Percentiles rank a stretch among this genome's conserved stretches.
Conservation (phyloP, 2,113 vertebrate genomes). For the Trichomycterus rosablanca region DNA sequence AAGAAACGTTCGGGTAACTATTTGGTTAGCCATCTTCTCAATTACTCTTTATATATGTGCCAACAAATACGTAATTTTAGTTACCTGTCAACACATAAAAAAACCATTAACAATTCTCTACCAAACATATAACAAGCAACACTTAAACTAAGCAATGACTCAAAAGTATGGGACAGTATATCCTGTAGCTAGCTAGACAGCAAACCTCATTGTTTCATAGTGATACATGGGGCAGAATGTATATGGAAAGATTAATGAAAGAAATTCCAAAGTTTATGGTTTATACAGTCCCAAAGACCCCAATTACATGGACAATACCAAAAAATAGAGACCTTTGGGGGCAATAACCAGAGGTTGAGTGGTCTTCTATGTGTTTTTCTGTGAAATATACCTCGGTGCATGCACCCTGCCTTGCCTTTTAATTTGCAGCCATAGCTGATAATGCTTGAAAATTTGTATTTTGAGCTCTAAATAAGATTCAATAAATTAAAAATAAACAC, state of each 20-base stretch:
- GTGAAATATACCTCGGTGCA: slow-evolving; percentile 1
- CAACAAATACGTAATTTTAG: too few species aligned
- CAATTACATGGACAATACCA: slow-evolving; percentile 9
- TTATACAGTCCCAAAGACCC: slow-evolving; percentile 28
- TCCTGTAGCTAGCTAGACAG: slow-evolving; percentile 16
- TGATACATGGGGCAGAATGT: slow-evolving; percentile 14
- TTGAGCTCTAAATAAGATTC: too few species aligned
- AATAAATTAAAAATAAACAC: too few species aligned
- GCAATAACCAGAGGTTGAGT: slow-evolving; percentile 15
- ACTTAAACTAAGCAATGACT: neutral
- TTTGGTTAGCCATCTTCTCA: too few species aligned
- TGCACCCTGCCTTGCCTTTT: neutral
- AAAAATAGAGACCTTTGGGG: slow-evolving; percentile 12
- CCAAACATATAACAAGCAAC: slow-evolving; percentile 5
- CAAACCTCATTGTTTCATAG: neutral
- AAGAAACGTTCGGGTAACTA: too few species aligned
- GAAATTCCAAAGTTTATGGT: slow-evolving; percentile 24
- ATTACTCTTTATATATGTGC: too few species aligned
- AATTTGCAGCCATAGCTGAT: neutral
- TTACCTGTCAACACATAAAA: too few species aligned
- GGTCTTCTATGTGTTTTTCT: neutral
- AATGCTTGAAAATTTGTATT: too few species aligned
- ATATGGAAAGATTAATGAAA: slow-evolving; percentile 14
- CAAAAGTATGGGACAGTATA: too few species aligned
- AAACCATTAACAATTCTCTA: too few species aligned